Evolutionary conservation across 1,140 invertebrate species (phyloP).

Genomic region (Chrysoperla carnea): DNA sequence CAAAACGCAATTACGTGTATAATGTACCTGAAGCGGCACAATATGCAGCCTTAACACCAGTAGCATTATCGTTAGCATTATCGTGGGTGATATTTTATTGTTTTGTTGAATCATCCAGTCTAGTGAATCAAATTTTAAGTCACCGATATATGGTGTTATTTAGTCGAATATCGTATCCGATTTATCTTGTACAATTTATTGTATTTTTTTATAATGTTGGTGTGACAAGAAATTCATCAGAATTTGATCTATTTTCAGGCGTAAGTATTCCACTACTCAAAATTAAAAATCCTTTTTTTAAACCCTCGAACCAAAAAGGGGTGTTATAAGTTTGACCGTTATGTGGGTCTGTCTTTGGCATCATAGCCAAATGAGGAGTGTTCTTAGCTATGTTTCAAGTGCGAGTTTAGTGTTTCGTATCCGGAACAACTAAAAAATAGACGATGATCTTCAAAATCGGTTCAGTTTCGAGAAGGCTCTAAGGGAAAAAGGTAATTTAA

Average conservation of each 20-base stretch:
- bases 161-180: constrained; percentile 49
- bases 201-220: constrained; percentile 43
- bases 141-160: constrained; percentile 32
- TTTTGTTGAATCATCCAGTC: constrained; percentile 22
- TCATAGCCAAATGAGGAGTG: too few species aligned
- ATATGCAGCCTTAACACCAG: constrained; percentile 42
- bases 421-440: too few species aligned
- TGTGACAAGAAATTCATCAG: constrained; percentile 28
- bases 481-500: too few species aligned
- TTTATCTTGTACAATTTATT: constrained; percentile 57
- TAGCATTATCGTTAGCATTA: constrained; percentile 36
- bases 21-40: constrained; percentile 36
- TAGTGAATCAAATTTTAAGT: constrained; percentile 26
- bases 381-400: too few species aligned
- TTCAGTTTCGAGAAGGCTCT: too few species aligned
- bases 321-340: too few species aligned
- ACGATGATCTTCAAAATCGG: too few species aligned
- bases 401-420: too few species aligned
- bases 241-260: constrained; percentile 29
- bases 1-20: constrained; percentile 38
- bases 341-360: too few species aligned
- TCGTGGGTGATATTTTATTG: constrained; percentile 47
- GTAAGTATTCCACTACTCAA: too few species aligned
- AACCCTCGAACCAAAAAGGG: too few species aligned
- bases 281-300: too few species aligned